phyloP scores from a whole-genome alignment of 2,888 invertebrate species.

The Sturmia bella region DNA sequence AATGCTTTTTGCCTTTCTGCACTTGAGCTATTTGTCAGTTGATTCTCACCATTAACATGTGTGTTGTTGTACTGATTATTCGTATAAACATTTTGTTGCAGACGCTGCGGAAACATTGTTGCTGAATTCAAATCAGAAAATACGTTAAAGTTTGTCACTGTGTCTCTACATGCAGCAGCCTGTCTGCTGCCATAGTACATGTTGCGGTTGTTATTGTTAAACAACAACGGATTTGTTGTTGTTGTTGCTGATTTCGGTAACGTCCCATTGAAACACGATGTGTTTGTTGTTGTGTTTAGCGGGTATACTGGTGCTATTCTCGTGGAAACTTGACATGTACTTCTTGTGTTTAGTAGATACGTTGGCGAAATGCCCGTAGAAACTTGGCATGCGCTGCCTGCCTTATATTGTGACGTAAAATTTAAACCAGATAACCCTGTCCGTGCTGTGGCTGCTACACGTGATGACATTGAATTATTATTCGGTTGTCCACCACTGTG shows the following conservation, averaged over 20 bases:
- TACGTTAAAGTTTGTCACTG: conserved; percentile 9
- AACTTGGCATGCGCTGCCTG: background rate
- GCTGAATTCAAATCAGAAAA: conserved; percentile 14
- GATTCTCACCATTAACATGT: background rate
- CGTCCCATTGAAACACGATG: background rate
- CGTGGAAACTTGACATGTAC: too few relatives aligned
- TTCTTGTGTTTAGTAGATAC: too few relatives aligned
- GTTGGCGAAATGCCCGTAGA: background rate
- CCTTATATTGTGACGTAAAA: background rate
- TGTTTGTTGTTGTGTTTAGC: conserved; percentile 2
- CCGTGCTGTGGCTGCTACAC: background rate
- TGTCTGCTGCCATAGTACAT: background rate
- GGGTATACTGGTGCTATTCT: too few relatives aligned
- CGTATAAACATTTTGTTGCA: background rate
- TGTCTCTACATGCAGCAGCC: background rate
- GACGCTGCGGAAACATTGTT: conserved; percentile 23
- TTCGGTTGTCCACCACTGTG: background rate
- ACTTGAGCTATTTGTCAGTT: background rate
- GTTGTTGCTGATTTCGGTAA: background rate
- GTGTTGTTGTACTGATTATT: background rate
- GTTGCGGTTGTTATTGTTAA: conserved; percentile 24
- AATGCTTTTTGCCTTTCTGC: conserved; percentile 2
- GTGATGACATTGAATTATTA: conserved; percentile 2
- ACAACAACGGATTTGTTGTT: background rate
- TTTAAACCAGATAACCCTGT: background rate